Percentiles rank a stretch among this genome's conserved stretches.
These are phyloP conservation scores for Pristionchus fissidentatus DNA, from an alignment of 2,888 invertebrate genomes.

Conservation along the genomic window DNA sequence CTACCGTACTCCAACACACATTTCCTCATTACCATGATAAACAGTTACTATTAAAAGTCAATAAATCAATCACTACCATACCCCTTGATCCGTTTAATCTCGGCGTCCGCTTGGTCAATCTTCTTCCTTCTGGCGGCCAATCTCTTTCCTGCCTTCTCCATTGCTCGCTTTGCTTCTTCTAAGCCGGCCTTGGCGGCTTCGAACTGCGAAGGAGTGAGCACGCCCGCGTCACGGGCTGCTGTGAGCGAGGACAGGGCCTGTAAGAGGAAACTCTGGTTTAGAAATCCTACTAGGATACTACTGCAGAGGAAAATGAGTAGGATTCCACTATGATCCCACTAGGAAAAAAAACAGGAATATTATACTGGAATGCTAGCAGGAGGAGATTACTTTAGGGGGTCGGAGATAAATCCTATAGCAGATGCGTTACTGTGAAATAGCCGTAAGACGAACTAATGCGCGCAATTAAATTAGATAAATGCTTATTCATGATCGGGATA, in stretches of 20 bases:
- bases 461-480: no score
- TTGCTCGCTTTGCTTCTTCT: slow-evolving; percentile 5
- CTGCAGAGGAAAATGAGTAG: neutral
- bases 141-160: slow-evolving; percentile 52
- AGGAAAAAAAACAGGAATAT: neutral
- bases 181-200: slow-evolving; percentile 36
- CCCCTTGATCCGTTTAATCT: slow-evolving; percentile 55
- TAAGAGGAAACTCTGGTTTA: neutral
- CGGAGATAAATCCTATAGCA: no score
- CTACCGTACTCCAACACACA: no score
- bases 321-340: neutral
- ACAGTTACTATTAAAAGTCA: neutral
- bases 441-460: no score
- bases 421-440: no score
- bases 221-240: slow-evolving; percentile 49
- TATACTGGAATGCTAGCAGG: no score
- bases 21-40: no score
- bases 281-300: neutral
- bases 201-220: slow-evolving; percentile 16
- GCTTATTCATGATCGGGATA: no score
- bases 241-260: slow-evolving; percentile 49
- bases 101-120: slow-evolving; percentile 56
- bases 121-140: slow-evolving; percentile 60
- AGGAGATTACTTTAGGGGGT: no score
- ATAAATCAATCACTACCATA: neutral